Percentiles rank a stretch among this genome's conserved stretches.
These are phyloP conservation scores for Agrotis ipsilon DNA, from an alignment of 2,888 invertebrate genomes.

Conservation along the genomic window DNA sequence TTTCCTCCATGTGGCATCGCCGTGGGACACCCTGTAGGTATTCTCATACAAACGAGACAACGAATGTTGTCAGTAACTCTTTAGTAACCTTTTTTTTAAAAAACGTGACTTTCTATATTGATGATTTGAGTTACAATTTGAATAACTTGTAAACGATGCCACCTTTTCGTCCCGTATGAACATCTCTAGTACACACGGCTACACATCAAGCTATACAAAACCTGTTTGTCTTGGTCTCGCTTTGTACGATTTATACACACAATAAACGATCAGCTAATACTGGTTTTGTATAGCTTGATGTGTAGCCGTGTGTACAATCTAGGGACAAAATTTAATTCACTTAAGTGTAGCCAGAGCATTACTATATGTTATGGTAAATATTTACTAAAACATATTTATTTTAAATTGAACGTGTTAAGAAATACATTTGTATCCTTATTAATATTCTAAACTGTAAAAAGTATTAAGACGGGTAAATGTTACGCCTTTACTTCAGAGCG, in stretches of 20 bases:
- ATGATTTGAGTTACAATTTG: neutral
- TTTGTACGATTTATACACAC: too few relatives aligned
- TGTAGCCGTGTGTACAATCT: too few relatives aligned
- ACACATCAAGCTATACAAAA: too few relatives aligned
- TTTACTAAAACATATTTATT: too few relatives aligned
- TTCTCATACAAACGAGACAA: neutral
- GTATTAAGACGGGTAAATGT: slow-evolving; percentile 76
- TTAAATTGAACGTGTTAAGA: slow-evolving; percentile 24
- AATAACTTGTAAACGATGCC: neutral
- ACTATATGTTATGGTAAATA: neutral
- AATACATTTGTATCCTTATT: slow-evolving; percentile 67
- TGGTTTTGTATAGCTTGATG: too few relatives aligned
- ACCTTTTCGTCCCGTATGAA: neutral
- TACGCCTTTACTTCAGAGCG: slow-evolving; percentile 76
- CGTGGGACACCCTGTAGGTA: too few relatives aligned
- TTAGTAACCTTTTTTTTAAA: neutral
- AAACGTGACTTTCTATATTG: neutral
- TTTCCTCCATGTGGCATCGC: too few relatives aligned
- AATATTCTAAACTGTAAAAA: slow-evolving; percentile 73
- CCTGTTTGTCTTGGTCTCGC: too few relatives aligned
- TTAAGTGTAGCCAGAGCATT: neutral
- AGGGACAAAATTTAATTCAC: neutral
- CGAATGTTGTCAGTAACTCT: neutral
- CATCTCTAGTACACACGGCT: neutral
- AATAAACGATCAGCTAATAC: too few relatives aligned